A percentile compares a stretch with the other conserved stretches of the same genome.
These are phyloP conservation scores for Orchestia grillus DNA, from an alignment of 1,140 invertebrate species.

Conservation along the genomic window DNA sequence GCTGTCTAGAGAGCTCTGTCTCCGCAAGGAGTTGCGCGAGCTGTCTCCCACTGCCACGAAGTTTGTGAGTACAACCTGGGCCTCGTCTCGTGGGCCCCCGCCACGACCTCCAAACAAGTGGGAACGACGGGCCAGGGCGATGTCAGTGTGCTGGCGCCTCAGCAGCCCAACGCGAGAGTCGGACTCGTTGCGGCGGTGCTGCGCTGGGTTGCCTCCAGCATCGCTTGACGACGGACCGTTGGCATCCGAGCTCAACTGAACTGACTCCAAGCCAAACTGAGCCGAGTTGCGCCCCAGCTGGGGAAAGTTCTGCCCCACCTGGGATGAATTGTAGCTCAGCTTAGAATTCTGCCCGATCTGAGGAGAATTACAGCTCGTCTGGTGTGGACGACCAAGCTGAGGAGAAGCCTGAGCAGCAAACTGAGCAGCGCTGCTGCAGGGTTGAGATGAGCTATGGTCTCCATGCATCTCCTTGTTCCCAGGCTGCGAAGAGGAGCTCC, in stretches of 20 bases:
- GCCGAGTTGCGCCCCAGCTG: not conserved
- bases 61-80: conserved; percentile 81
- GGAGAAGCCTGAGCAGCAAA: not conserved
- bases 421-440: not conserved
- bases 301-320: not conserved
- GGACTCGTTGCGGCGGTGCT: conserved; percentile 69
- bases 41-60: conserved; percentile 74
- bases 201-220: not conserved
- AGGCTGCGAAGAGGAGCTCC: not conserved
- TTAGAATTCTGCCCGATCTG: not conserved
- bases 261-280: not conserved
- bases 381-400: not conserved
- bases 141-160: conserved; percentile 66
- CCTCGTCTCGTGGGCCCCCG: conserved; percentile 69
- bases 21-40: conserved; percentile 51
- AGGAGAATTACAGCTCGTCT: not conserved
- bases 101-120: conserved; percentile 57
- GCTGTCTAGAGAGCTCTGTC: conserved; percentile 63
- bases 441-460: not conserved
- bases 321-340: not conserved
- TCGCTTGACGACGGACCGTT: not conserved
- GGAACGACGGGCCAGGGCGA: conserved; percentile 61
- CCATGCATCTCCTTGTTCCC: not conserved
- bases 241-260: not conserved
- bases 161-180: conserved; percentile 63